A percentile compares a stretch with the other conserved stretches of the same genome.
Evolutionary conservation across 2,888 invertebrate species (phyloP).

Genomic region (Diarsia dahlii): DNA sequence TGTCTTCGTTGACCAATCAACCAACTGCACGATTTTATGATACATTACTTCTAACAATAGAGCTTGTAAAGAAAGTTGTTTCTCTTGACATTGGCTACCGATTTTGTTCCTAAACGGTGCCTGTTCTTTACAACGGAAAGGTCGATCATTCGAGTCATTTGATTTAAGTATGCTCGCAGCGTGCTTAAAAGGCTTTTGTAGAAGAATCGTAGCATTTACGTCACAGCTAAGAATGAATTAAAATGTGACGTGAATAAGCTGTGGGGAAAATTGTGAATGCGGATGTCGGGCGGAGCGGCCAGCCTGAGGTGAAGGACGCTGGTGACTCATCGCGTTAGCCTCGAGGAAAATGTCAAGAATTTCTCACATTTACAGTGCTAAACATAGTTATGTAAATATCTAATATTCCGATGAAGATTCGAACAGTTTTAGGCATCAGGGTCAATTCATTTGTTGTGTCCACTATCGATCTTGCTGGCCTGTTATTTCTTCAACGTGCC

Average conservation of each 20-base stretch:
- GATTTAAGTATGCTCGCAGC: slow-evolving; percentile 55
- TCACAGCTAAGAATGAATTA: slow-evolving; percentile 78
- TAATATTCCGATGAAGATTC: slow-evolving; percentile 14
- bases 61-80: slow-evolving; percentile 61
- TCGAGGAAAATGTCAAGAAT: slow-evolving; percentile 76
- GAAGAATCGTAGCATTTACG: slow-evolving; percentile 68
- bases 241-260: slow-evolving; percentile 76
- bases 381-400: slow-evolving; percentile 50
- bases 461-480: slow-evolving; percentile 3
- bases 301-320: slow-evolving; percentile 85
- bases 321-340: slow-evolving; percentile 82
- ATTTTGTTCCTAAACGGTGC: slow-evolving; percentile 12
- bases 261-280: slow-evolving; percentile 80
- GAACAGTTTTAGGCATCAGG: background rate
- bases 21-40: slow-evolving; percentile 23
- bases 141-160: slow-evolving; percentile 63
- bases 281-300: slow-evolving; percentile 80
- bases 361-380: slow-evolving; percentile 54
- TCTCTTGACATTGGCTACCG: slow-evolving; percentile 58
- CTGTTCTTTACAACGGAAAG: slow-evolving; percentile 49
- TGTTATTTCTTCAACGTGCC: slow-evolving; percentile 12
- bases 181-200: slow-evolving; percentile 65
- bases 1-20: slow-evolving; percentile 45
- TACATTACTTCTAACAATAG: slow-evolving; percentile 42
- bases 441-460: slow-evolving; percentile 7